phyloP scores from a whole-genome alignment of 2,797 vertebrate species.

The Rhinoraja longicauda region DNA sequence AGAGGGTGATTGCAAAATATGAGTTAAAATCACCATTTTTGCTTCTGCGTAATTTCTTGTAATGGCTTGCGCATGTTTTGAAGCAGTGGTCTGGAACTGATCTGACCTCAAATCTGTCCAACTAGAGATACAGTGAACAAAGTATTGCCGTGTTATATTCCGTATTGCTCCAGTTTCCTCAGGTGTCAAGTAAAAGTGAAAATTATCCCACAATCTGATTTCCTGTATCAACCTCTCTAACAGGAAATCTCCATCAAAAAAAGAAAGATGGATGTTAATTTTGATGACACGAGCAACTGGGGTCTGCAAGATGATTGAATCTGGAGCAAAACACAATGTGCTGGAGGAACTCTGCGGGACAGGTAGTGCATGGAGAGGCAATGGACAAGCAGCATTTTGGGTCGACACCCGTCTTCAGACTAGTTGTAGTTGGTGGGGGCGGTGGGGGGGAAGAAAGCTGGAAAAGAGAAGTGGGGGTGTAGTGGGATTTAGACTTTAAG shows the following conservation, averaged over 20 bases:
- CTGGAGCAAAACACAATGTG: too few species aligned
- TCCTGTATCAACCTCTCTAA: neutral
- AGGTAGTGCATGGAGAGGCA: too few species aligned
- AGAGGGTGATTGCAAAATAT: neutral
- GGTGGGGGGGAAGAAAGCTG: too few species aligned
- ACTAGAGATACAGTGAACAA: neutral
- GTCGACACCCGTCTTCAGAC: too few species aligned
- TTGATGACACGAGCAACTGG: neutral
- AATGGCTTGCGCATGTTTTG: neutral
- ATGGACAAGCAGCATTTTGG: too few species aligned
- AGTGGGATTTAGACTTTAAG: too few species aligned
- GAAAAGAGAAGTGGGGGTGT: too few species aligned
- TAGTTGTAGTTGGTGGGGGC: too few species aligned
- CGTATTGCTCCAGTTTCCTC: too few species aligned
- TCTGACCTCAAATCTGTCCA: neutral
- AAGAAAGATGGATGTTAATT: neutral
- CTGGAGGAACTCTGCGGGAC: too few species aligned
- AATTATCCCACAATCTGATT: neutral
- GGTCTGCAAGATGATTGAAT: too few species aligned
- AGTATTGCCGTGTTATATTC: neutral
- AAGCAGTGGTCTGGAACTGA: neutral
- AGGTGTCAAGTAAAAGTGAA: neutral
- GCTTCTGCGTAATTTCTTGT: neutral
- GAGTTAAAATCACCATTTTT: neutral
- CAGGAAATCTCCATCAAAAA: neutral